Percentiles rank a stretch among this genome's conserved stretches.
These are phyloP conservation scores for Entomyzon cyanotis DNA, from an alignment of 2,113 vertebrate species.

Conservation along the genomic window DNA sequence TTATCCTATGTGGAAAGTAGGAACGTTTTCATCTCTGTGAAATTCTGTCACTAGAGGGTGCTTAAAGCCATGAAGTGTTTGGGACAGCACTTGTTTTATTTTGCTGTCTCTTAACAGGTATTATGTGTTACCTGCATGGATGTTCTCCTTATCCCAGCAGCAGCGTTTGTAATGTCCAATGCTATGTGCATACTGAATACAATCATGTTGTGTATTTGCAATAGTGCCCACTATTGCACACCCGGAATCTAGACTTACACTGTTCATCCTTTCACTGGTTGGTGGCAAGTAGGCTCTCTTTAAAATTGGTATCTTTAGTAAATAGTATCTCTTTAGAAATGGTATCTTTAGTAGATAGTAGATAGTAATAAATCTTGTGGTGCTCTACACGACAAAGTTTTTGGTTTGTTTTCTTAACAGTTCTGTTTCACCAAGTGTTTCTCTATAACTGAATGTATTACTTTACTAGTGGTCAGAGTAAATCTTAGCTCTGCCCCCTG, in stretches of 20 bases:
- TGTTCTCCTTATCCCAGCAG: background rate
- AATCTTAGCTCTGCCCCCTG: background rate
- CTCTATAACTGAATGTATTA: background rate
- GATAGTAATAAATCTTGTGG: no score
- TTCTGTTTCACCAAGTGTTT: background rate
- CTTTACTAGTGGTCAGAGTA: background rate
- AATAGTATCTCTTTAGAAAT: background rate
- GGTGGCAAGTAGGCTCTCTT: background rate
- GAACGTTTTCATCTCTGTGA: background rate
- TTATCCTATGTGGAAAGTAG: background rate
- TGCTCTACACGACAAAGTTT: background rate
- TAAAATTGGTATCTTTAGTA: background rate
- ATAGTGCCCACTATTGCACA: background rate
- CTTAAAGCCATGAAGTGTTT: background rate
- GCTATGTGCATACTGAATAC: background rate
- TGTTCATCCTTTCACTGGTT: background rate
- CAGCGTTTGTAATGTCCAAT: background rate
- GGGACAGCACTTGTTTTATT: background rate
- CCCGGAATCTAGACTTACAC: background rate
- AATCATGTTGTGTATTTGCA: background rate
- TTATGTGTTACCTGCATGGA: background rate
- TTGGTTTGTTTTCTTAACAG: background rate
- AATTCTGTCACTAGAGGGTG: constrained; percentile 42
- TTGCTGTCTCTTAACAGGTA: background rate
- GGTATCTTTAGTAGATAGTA: no score